These are phyloP conservation scores for Drosophila multiciliata DNA, from an alignment of 2,888 invertebrate species.

Conservation along the genomic window DNA sequence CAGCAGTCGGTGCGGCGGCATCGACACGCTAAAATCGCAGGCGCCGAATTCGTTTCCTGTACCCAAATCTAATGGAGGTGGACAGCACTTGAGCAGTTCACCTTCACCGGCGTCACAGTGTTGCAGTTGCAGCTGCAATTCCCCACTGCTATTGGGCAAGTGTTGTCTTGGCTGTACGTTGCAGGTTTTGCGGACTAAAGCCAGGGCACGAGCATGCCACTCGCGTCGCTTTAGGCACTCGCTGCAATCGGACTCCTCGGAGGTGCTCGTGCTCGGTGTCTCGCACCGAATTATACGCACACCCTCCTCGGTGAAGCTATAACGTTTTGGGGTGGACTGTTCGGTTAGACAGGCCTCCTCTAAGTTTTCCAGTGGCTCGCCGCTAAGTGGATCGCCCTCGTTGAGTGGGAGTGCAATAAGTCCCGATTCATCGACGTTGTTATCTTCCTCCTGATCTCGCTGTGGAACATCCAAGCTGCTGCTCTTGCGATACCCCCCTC, in stretches of 20 bases:
- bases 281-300: constrained; percentile 86
- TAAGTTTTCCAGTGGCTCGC: constrained; percentile 19
- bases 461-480: constrained; percentile 90
- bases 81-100: constrained; percentile 73
- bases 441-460: constrained; percentile 27
- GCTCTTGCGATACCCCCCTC: constrained; percentile 88
- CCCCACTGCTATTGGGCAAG: constrained; percentile 52
- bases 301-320: constrained; percentile 90
- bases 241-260: constrained; percentile 85
- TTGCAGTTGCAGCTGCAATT: constrained; percentile 65
- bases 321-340: constrained; percentile 86
- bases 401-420: constrained; percentile 16
- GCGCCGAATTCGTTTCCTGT: constrained; percentile 7
- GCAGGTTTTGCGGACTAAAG: constrained; percentile 84
- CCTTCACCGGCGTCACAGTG: constrained; percentile 75
- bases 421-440: constrained; percentile 16
- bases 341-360: constrained; percentile 44
- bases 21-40: constrained; percentile 82
- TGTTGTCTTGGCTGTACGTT: constrained; percentile 80
- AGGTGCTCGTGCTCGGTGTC: constrained; percentile 85
- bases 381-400: constrained; percentile 32
- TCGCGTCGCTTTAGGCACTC: constrained; percentile 85
- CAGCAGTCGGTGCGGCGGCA: constrained; percentile 90
- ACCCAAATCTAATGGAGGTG: constrained; percentile 34
- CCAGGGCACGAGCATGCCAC: constrained; percentile 85